phyloP scores from a whole-genome alignment of 2,888 invertebrate genomes.

The Rapana venosa region DNA sequence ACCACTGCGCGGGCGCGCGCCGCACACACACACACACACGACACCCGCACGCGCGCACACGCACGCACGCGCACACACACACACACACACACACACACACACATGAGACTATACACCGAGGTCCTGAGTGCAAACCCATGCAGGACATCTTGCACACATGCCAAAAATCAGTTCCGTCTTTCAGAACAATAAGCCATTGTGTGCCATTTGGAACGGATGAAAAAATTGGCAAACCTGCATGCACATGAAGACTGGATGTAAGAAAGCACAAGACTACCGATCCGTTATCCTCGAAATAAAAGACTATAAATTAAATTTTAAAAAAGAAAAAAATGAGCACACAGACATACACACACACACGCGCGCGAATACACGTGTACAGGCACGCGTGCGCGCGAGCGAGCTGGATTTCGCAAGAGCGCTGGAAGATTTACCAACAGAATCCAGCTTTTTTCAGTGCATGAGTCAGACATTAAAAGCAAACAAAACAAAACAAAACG shows the following conservation, averaged over 20 bases:
- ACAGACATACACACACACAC: slow-evolving; percentile 13
- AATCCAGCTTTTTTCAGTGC: background rate
- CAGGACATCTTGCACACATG: no score
- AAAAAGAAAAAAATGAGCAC: background rate
- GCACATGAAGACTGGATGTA: background rate
- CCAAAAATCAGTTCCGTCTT: no score
- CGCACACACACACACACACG: no score
- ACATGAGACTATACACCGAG: no score
- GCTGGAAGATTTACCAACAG: background rate
- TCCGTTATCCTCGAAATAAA: background rate
- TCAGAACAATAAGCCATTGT: background rate
- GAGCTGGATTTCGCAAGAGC: background rate
- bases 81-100: no score
- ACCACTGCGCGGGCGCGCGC: no score
- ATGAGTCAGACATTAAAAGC: background rate
- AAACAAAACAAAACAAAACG: no score
- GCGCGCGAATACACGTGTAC: background rate
- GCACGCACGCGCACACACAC: no score
- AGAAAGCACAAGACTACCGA: background rate
- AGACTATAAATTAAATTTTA: no score
- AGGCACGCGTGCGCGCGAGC: background rate
- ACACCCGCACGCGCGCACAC: no score
- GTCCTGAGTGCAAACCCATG: no score
- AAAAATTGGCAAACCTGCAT: background rate
- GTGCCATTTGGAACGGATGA: background rate